Evolutionary conservation across 2,113 vertebrate species (phyloP).

Genomic region (Strix uralensis): DNA sequence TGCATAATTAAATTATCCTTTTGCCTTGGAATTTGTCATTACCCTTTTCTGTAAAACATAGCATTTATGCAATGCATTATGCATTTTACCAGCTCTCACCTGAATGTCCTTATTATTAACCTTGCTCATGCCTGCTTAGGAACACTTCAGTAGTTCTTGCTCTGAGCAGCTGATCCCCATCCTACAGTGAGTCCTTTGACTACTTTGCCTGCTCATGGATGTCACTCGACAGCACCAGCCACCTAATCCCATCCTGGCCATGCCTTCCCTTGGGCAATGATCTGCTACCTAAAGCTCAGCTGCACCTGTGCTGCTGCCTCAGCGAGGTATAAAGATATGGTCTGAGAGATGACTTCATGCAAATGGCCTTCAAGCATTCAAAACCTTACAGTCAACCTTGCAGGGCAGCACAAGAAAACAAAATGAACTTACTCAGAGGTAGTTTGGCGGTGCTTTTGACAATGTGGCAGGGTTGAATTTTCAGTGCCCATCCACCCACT

Average conservation of each 20-base stretch:
- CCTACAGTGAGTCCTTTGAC: accelerated
- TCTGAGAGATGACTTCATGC: not conserved
- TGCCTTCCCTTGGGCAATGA: accelerated
- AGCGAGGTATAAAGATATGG: not conserved
- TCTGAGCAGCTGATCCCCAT: not conserved
- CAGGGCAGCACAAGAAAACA: not conserved
- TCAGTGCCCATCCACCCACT: not conserved
- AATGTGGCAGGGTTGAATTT: not conserved
- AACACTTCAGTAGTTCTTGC: not conserved
- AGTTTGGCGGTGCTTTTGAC: not conserved
- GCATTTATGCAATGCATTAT: not conserved
- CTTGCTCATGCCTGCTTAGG: not conserved
- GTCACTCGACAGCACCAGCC: not conserved
- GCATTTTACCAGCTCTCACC: not conserved
- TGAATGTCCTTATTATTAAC: not conserved
- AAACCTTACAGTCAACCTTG: not conserved
- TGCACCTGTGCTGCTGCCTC: not conserved
- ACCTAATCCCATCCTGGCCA: accelerated
- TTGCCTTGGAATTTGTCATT: not conserved
- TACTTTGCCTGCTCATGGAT: not conserved
- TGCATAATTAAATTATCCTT: conserved; percentile 20
- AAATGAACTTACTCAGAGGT: not conserved
- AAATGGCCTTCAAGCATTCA: not conserved
- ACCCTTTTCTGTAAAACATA: not conserved
- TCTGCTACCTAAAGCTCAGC: not conserved